Conservation (phyloP, 2,113 vertebrate species). For the Caracal caracal region DNA sequence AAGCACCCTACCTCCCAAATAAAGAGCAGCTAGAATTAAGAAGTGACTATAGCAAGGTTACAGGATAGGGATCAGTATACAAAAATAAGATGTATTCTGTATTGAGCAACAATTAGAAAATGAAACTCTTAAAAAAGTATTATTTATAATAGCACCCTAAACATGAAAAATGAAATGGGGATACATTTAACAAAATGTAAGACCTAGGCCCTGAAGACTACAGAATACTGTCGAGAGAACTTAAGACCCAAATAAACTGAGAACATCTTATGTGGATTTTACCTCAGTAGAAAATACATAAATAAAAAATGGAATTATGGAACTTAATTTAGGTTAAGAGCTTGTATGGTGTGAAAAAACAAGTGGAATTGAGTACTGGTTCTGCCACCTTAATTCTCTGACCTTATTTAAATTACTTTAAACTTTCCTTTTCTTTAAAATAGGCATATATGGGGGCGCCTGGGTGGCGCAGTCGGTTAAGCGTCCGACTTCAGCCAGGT, state of each 20-base stretch:
- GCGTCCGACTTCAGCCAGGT: too few species aligned
- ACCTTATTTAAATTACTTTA: slow-evolving; percentile 13
- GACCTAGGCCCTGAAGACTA: not conserved
- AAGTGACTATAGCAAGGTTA: not conserved
- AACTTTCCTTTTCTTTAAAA: not conserved
- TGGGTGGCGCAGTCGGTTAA: too few species aligned
- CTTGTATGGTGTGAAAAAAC: not conserved
- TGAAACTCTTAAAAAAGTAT: not conserved
- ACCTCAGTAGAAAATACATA: not conserved
- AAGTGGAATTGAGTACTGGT: not conserved
- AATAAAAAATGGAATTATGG: not conserved
- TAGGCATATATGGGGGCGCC: too few species aligned
- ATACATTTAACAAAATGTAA: not conserved
- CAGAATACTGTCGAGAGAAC: not conserved
- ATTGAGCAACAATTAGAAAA: not conserved
- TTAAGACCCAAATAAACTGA: not conserved
- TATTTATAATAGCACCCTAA: not conserved
- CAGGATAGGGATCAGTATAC: not conserved
- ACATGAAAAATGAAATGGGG: not conserved
- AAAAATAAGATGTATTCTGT: not conserved
- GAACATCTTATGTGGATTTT: not conserved
- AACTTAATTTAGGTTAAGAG: not conserved
- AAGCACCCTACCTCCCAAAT: fast-evolving
- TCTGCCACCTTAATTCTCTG: not conserved
- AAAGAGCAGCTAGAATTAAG: not conserved